Evolutionary conservation across 2,888 invertebrate species (phyloP).

Genomic region (Cyaniris semiargus): DNA sequence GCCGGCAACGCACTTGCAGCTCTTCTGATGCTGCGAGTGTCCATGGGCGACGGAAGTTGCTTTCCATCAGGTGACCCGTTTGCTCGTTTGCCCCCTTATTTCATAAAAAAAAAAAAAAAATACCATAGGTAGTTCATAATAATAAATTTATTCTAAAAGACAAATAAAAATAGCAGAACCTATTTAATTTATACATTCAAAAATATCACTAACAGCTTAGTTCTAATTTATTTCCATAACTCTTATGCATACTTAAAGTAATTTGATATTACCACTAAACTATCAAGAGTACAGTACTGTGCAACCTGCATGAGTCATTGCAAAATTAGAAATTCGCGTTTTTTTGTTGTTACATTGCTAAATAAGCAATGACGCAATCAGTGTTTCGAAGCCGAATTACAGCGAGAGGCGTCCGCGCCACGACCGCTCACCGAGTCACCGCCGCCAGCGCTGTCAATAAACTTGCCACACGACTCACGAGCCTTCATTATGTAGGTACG

Average conservation of each 20-base stretch:
- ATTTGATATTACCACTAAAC: not conserved
- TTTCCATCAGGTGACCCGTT: too few relatives aligned
- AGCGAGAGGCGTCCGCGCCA: conserved; percentile 53
- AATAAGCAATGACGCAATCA: conserved; percentile 65
- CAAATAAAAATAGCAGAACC: too few relatives aligned
- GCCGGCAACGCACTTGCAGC: too few relatives aligned
- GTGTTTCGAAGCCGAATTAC: conserved; percentile 54
- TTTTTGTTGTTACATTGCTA: conserved; percentile 58
- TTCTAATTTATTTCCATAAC: not conserved
- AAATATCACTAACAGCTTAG: too few relatives aligned
- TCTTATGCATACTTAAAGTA: not conserved
- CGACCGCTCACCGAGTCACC: conserved; percentile 50
- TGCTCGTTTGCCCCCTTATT: too few relatives aligned
- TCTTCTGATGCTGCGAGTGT: too few relatives aligned
- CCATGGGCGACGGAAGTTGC: too few relatives aligned
- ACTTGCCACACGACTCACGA: conserved; percentile 70
- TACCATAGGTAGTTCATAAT: too few relatives aligned
- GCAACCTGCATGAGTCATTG: conserved; percentile 52
- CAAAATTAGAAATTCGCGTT: conserved; percentile 54
- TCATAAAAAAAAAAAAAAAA: too few relatives aligned
- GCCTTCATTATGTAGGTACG: conserved; percentile 38
- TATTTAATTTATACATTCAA: too few relatives aligned
- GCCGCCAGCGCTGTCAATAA: conserved; percentile 76
- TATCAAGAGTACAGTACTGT: not conserved
- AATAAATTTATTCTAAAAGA: too few relatives aligned